Conservation (phyloP, 2,797 vertebrate genomes). For the Clamator glandarius region DNA sequence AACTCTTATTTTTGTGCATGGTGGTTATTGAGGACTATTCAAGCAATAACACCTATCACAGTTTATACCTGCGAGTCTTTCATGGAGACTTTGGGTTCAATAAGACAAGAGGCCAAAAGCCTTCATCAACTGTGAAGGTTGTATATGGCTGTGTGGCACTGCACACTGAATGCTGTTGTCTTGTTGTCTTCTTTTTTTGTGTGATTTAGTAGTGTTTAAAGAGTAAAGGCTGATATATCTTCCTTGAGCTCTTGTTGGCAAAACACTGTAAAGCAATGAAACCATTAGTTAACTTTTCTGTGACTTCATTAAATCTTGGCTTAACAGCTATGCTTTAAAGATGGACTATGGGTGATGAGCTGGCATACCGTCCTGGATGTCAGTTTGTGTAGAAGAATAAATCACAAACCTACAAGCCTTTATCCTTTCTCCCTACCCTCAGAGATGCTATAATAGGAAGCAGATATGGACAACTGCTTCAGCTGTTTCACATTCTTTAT, state of each 20-base stretch:
- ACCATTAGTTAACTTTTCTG: neutral
- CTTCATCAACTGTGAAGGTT: neutral
- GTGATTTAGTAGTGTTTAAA: neutral
- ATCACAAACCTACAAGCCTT: neutral
- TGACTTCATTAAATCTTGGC: neutral
- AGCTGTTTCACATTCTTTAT: conserved; percentile 6
- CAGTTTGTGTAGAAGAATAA: neutral
- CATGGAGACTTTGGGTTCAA: neutral
- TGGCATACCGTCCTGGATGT: neutral
- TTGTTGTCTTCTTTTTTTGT: neutral
- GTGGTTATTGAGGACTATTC: neutral
- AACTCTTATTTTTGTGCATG: neutral
- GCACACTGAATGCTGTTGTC: neutral
- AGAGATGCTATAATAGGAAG: neutral
- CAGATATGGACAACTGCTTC: conserved; percentile 36
- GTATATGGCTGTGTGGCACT: neutral
- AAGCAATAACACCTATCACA: neutral
- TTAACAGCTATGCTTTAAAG: neutral
- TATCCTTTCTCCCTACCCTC: neutral
- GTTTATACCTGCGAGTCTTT: neutral
- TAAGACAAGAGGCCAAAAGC: neutral
- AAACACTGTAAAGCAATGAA: neutral
- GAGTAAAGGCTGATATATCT: neutral
- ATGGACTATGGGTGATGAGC: neutral
- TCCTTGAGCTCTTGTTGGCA: neutral